Evolutionary conservation across 2,797 vertebrate genomes (phyloP), one percentile per base, ranked within the genome.

Genomic region (Hapalemur alaotrensis): DNA sequence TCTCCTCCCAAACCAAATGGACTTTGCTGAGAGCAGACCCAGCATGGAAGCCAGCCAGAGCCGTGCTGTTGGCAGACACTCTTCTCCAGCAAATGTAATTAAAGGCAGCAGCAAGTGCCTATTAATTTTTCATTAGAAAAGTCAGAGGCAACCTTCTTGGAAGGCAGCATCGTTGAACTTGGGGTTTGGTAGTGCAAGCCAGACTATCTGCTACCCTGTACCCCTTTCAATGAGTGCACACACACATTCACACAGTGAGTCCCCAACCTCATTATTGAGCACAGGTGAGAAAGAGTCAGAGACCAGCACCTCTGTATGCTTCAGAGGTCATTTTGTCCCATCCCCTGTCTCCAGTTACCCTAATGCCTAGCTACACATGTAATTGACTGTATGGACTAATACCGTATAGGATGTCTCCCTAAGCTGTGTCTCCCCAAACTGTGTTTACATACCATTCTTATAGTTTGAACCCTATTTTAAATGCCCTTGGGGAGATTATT

Each of bases 41-140:
- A 61, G 76, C 67, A 38, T 41, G 43, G 89, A 89, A 90, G 75
- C 65, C 35, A 92, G 92, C 84, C 96, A 79, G 91, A 95, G 87
- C 78, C 48, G 10, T 7, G 52, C 92, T 1, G 59, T 52, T 92
- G 96, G 96, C 97, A 97, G 97, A 93, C 95, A 95, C 92, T 96
- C 14, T 6, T 97, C 93, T 97, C 92, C 30, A 92, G 93, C 92
- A 95, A 97, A 96, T 95, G 95, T 97, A 96, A 97, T 97, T 97
- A 97, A 97, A 97, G 96, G 88, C 95, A 96, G 82, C 92, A 92
- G 92, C 95, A 95, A 97, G 95, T 95, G 95, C 95, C 96, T 97
- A 97, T 98, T 97, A 97, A 97, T 97, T 97, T 97, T 98, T 98
- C 95, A 97, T 97, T 86, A 95, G 95, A 81, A 91, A 96, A 96